Evolutionary conservation across 2,113 vertebrate species (phyloP).

Genomic region (Echinops telfairi): DNA sequence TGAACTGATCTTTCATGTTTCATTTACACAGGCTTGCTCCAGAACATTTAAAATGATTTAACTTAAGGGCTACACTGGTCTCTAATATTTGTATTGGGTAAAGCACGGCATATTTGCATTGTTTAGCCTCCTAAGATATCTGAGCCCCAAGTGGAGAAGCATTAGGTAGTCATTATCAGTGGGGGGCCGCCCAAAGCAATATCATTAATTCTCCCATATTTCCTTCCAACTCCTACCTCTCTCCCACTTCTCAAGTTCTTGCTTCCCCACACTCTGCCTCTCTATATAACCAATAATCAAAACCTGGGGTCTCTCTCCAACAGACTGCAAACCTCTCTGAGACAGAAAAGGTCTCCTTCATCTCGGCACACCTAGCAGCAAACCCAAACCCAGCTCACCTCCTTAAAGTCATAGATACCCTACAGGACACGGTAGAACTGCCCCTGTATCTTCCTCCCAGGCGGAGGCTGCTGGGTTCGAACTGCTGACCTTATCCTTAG

Average conservation of each 20-base stretch:
- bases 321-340: not conserved
- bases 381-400: too few species aligned
- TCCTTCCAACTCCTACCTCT: not conserved
- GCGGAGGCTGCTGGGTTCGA: too few species aligned
- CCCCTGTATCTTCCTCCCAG: too few species aligned
- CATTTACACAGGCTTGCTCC: not conserved
- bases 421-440: too few species aligned
- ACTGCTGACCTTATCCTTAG: too few species aligned
- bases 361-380: not conserved
- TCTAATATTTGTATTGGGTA: constrained; percentile 1
- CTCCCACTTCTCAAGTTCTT: not conserved
- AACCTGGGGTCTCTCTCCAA: not conserved
- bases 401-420: too few species aligned
- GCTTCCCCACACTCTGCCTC: not conserved
- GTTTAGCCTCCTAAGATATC: not conserved
- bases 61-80: not conserved
- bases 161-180: not conserved
- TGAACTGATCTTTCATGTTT: not conserved
- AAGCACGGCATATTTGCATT: not conserved
- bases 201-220: not conserved
- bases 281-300: not conserved
- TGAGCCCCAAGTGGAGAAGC: not conserved
- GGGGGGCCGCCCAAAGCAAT: not conserved
- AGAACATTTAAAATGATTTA: constrained; percentile 27
- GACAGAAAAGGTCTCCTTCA: not conserved